A percentile compares a stretch with the other conserved stretches of the same genome.
Conservation (phyloP, 2,113 vertebrate genomes). For the Garra rufa region DNA sequence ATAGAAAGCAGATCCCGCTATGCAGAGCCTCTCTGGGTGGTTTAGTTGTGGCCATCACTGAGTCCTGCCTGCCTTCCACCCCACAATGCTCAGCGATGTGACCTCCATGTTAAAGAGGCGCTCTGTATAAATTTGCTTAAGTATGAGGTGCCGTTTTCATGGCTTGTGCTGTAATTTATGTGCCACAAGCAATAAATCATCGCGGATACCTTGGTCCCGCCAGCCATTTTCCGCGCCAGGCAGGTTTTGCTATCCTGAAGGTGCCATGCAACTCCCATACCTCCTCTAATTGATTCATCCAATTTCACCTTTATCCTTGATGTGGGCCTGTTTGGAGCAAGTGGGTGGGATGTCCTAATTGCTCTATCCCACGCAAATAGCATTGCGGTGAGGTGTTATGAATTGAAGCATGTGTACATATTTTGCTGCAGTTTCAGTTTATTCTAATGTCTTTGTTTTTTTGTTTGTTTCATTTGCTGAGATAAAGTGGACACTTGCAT, state of each 20-base stretch:
- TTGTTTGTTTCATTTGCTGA: background rate
- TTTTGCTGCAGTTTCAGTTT: conserved; percentile 6
- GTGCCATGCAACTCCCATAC: conserved; percentile 26
- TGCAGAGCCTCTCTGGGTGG: conserved; percentile 37
- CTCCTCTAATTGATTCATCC: conserved; percentile 46
- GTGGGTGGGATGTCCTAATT: conserved; percentile 27
- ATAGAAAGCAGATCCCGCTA: conserved; percentile 39
- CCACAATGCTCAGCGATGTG: conserved; percentile 41
- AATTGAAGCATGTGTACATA: background rate
- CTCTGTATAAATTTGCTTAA: conserved; percentile 47
- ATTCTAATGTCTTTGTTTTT: background rate
- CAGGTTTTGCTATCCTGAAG: conserved; percentile 41
- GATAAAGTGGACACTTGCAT: conserved; percentile 26
- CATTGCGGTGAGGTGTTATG: background rate
- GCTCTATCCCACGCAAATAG: conserved; percentile 18
- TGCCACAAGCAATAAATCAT: conserved; percentile 51
- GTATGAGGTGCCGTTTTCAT: conserved; percentile 33
- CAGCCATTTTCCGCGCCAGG: conserved; percentile 27
- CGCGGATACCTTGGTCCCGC: conserved; percentile 22
- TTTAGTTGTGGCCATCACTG: conserved; percentile 37
- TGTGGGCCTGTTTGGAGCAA: conserved; percentile 23
- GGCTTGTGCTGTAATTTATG: conserved; percentile 43
- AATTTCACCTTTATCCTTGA: conserved; percentile 29
- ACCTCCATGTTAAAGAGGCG: conserved; percentile 29
- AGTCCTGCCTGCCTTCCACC: conserved; percentile 29